Conservation (phyloP, 2,113 vertebrate genomes). For the Scartelaos histophorus region DNA sequence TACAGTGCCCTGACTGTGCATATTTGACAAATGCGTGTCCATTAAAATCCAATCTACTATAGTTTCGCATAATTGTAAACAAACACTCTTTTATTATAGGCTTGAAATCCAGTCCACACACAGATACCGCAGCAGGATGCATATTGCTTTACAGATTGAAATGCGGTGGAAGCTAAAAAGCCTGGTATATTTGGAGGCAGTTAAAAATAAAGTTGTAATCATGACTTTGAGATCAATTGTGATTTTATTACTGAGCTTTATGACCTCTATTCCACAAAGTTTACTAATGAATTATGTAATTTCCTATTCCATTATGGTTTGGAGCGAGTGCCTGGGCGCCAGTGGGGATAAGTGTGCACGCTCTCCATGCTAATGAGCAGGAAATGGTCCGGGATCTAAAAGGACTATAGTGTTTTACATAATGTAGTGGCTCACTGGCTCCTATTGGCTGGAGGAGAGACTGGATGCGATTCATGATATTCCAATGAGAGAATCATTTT, state of each 20-base stretch:
- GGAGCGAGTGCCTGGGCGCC: constrained; percentile 28
- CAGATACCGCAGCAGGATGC: constrained; percentile 13
- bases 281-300: constrained; percentile 56
- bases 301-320: constrained; percentile 35
- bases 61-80: constrained; percentile 15
- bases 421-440: background rate
- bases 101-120: constrained; percentile 14
- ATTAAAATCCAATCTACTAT: constrained; percentile 10
- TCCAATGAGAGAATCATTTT: background rate
- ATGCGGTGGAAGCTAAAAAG: constrained; percentile 9
- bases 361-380: constrained; percentile 36
- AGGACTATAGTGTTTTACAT: constrained; percentile 1
- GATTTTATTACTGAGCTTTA: constrained; percentile 50
- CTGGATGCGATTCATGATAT: background rate
- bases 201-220: constrained; percentile 27
- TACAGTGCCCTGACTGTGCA: background rate
- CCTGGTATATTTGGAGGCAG: constrained; percentile 4
- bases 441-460: background rate
- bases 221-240: constrained; percentile 42
- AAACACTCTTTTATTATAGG: constrained; percentile 19
- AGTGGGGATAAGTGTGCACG: constrained; percentile 18
- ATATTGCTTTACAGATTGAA: constrained; percentile 20
- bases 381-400: constrained; percentile 27
- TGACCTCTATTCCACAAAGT: constrained; percentile 48
- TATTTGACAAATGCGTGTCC: constrained; percentile 10